Conservation (phyloP, 53 echinoderm and acorn worm genomes). For the Echinarachnius parma region DNA sequence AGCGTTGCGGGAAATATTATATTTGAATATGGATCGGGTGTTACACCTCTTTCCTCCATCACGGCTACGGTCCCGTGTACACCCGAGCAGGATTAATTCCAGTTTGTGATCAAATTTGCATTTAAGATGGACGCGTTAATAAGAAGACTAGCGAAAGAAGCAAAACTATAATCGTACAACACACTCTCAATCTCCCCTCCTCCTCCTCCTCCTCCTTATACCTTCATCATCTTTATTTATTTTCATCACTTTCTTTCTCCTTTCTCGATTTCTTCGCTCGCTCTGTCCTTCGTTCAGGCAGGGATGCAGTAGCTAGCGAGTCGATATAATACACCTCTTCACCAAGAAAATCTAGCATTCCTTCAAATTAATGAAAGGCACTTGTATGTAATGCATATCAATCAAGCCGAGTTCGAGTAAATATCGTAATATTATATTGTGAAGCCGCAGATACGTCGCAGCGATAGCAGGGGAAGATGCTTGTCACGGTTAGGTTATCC, state of each 20-base stretch:
- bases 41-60: conserved; percentile 11
- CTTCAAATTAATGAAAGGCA: conserved; percentile 40
- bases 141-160: conserved; percentile 3
- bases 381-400: conserved; percentile 45
- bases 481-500: conserved; percentile 20
- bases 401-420: conserved; percentile 29
- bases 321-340: conserved; percentile 21
- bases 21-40: conserved; percentile 47
- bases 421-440: conserved; percentile 41
- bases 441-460: conserved; percentile 7
- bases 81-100: conserved; percentile 39
- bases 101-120: conserved; percentile 50
- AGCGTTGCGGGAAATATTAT: conserved; percentile 47
- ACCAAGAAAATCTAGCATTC: conserved; percentile 37
- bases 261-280: too few relatives aligned
- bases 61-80: conserved; percentile 35
- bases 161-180: neutral
- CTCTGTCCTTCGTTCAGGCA: too few relatives aligned
- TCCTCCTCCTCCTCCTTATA: neutral
- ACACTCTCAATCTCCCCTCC: neutral
- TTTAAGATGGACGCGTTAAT: conserved; percentile 45
- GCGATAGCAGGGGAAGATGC: neutral
- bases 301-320: too few relatives aligned
- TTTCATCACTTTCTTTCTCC: neutral
- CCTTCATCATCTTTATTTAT: neutral